Evolutionary conservation across 2,888 invertebrate species (phyloP), one percentile per base, ranked within the genome.

Genomic region (Trachelus troglodyta): DNA sequence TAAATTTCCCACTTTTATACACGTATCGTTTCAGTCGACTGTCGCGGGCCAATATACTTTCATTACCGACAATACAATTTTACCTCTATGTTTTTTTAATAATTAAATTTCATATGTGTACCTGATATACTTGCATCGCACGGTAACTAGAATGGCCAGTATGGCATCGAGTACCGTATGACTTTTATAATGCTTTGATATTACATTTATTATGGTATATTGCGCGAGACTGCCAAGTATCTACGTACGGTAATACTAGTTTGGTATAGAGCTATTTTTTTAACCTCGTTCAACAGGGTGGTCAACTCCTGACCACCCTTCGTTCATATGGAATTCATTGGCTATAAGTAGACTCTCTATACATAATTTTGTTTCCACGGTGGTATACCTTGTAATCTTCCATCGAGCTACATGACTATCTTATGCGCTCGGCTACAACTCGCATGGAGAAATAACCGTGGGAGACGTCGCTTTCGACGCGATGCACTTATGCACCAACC

Each of bases 341-440:
- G 56, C 56, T 56, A 56, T 23, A 56, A 56, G 56, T 56, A 56
- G 56, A 56, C 56, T 56, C 56, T 9, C 56, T 56, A 56, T 56
- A 56, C 56, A 56, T 56, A 56, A 56, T 56, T 56, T 56, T 56
- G 56, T 56, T 56, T 56, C 56, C 56, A 23, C 9, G 56, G 23
- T 23, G 23, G 56, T 56, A 74, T 75, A 77, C 75, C 85, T 80
- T 84, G 79, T 79, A 82, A 84, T 85, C 83, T 79, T 69, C 77
- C 75, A 84, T 85, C 83, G 86, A 84, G 85, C 83, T 74, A 34
- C 74, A 77, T 69, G 34, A 35, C 75, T 73, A 75, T 80, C 77
- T 79, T 76, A 73, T 73, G 77, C 78, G 84, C 23, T 23, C 9
- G 56, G 23, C 56, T 56, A 56, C 23, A 56, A 23, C 23, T 56